phyloP scores from a whole-genome alignment of 2,888 invertebrate species.

The Cremastinae sp. region DNA sequence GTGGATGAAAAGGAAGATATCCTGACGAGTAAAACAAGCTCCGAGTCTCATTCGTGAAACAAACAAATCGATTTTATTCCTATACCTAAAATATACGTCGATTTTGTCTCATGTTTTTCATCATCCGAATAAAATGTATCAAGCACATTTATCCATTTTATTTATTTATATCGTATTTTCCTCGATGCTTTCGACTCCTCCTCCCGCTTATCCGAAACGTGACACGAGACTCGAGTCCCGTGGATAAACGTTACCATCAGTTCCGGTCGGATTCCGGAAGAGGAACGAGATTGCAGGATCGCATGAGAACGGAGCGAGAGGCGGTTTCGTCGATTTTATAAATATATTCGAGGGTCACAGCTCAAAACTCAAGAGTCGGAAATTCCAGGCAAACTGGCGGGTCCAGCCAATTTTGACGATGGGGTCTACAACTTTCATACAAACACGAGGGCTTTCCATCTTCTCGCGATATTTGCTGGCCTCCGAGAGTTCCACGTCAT shows the following conservation, averaged over 20 bases:
- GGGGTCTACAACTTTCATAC: too few relatives aligned
- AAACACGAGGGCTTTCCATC: too few relatives aligned
- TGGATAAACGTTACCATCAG: constrained; percentile 3
- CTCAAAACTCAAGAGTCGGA: too few relatives aligned
- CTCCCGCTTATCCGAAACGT: background rate
- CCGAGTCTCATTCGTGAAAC: constrained; percentile 28
- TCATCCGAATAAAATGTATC: too few relatives aligned
- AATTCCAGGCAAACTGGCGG: too few relatives aligned
- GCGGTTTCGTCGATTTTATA: background rate
- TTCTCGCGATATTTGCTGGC: too few relatives aligned
- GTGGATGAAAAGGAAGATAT: constrained; percentile 21
- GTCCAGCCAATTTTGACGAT: background rate
- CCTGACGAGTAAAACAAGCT: background rate
- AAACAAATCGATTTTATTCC: constrained; percentile 21
- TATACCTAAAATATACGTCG: too few relatives aligned
- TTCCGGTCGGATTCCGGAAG: background rate
- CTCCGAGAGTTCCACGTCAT: too few relatives aligned
- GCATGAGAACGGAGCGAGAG: background rate
- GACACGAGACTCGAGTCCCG: constrained; percentile 20
- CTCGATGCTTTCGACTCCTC: too few relatives aligned
- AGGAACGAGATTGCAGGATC: background rate
- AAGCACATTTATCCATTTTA: too few relatives aligned
- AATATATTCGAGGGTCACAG: background rate
- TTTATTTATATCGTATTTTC: too few relatives aligned
- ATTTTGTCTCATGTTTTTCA: too few relatives aligned